Evolutionary conservation across 2,888 invertebrate species (phyloP), one percentile per base, ranked within the genome.

Genomic region (Lithophane semibrunnea): DNA sequence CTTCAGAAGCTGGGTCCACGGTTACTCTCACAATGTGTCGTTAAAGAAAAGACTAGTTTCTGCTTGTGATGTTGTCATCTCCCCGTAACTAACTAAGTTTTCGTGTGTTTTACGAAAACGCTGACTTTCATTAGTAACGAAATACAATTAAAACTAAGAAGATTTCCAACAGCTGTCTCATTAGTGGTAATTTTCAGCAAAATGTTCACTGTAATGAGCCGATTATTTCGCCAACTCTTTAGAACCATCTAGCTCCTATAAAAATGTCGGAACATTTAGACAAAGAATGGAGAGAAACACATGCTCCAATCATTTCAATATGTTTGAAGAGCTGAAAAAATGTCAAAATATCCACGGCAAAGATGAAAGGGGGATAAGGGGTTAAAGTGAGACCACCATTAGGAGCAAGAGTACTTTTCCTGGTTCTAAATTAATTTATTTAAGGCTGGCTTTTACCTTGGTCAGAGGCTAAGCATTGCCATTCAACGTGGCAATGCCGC

Each of bases 251-350:
- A 18, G 29, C 13, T 24, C 9, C 7, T 24, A 24, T 2, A 18
- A 80, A 80, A 80, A 80, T 65, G 3, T 24, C 13, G 24, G 37
- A 77, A 58, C 8, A 16, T 63, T 64, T 37, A 13, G 7, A 18
- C 18, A 47, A 37, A 58, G 24, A 63, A 80, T 67, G 54, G 21
- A 37, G 21, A 67, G 12, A 63, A 56, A 47, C n/a, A 63, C 54
- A n/a, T n/a, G 54, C 2, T 71, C n/a, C 42, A 61, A 73, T 73
- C 4, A 60, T 60, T 47, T 49, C 58, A 42, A 82, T 66, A 60
- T 64, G 16, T 42, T 29, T 13, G 47, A 24, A 56, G 63, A 37
- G 21, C 49, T 12, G 44, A 66, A 79, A 72, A 49, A 61, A 18
- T 54, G 7, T 47, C 9, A 47, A 56, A 24, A 61, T 37, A 47